Evolutionary conservation across 2,113 vertebrate species (phyloP), one percentile per base, ranked within the genome.

Genomic region (Larimichthys crocea): DNA sequence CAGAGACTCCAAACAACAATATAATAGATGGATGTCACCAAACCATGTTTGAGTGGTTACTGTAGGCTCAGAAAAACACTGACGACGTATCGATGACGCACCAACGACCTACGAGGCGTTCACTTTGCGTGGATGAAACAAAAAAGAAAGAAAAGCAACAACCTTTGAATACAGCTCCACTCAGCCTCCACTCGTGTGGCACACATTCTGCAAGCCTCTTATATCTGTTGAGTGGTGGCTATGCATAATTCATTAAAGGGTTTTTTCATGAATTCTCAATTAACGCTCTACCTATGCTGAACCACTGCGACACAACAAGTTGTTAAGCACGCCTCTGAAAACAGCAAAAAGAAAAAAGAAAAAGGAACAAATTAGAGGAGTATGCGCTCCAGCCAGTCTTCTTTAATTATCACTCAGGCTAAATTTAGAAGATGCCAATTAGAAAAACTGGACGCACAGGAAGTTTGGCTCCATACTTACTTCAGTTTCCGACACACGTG

Each of bases 401-500:
- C 42, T 82, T 75, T 61, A 69, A 80, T 68, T 35, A 82, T 31
- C 16, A 79, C 69, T 70, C 9, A 9, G 42, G 72, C 73, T 83
- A n/a, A 79, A 85, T 71, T 79, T 16, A 44, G 53, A 56, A 35
- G 4, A 63, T 42, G 7, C 44, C 35, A 8, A 8, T 40, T 40
- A 40, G 35, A 40, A 40, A 40, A 40, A 40, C 26, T 26, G 57
- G 6, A 52, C 17, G 7, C 17, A n/a, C 5, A 24, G 4, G 24
- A 14, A 49, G 8, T 10, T 1, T 3, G 42, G 10, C 2, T 31
- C 4, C 7, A 22, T 22, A 92, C 97, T 97, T 95, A 99, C 98
- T 99, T 99, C 29, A 99, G 95, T 93, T 99, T 99, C 86, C 98
- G 96, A 93, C 97, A 99, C 69, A 99, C 98, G 1, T 99, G 98